Evolutionary conservation across 2,797 vertebrate species (phyloP), one percentile per base, ranked within the genome.

Genomic region (Megaceryle alcyon): DNA sequence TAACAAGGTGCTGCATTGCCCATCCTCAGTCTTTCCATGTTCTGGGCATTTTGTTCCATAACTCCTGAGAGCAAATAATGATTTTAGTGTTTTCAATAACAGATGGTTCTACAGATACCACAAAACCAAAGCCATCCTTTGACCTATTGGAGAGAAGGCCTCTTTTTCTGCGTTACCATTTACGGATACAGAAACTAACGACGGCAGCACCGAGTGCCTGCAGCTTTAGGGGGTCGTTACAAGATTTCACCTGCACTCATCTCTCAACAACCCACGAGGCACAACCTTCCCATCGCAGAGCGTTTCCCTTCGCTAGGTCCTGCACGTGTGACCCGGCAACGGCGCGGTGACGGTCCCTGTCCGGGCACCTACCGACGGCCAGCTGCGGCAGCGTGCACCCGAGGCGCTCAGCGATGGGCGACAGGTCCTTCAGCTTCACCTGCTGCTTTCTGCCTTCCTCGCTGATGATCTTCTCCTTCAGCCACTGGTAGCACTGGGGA

Each of bases 361-460:
- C 33, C 65, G 21, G 0, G 29, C 71, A 71, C 93, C 43, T 69
- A 99, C 99, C 99, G 14, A 99, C 99, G 17, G 99, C 99, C 68
- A 99, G 98, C 96, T 99, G 99, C 71, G 99, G 99, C 92, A 99
- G 98, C 4, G 99, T 99, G 97, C 99, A 99, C 72, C 98, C 98
- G n/a, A 99, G 98, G 76, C 99, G 99, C 97, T 99, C 99, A 0
- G 99, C 99, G 8, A 99, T 99, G 48, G 99, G 99, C 39, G 97
- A 97, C 54, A 99, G 98, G 96, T 99, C 99, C 92, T 99, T 99
- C 73, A 99, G 98, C 96, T 99, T 99, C 68, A 97, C 98, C 86
- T 99, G 99, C 96, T 99, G 99, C 95, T 99, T 99, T 66, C 99
- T 98, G 63, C 99, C 99, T 53, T 99, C 99, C 87, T 99, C 99